Base-by-base conservation (phyloP, 2,888 invertebrate genomes). In the Piscicola geometra region DNA sequence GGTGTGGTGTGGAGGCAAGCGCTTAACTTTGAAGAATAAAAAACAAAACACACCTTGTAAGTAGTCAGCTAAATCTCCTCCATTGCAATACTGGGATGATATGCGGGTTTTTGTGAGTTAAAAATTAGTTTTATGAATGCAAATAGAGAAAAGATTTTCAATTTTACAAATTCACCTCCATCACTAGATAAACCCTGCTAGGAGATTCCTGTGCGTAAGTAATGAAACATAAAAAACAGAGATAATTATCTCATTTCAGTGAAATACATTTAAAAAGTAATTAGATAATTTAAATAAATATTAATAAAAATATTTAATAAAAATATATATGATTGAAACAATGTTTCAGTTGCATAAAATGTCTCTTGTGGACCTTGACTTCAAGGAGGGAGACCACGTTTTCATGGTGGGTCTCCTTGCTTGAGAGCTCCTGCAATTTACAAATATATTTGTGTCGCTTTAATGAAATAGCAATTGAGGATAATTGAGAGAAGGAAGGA, bases 61-160 rank as follows among this genome's bases (percentile, higher is more conserved):
- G 88, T 98, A 99, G 88, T 99, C 99, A 30, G 97, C 96, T 86
- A 99, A 88, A 87, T 99, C 99, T 32, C 99, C 98, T 71, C 97
- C 97, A 89, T 99, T 99, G 88, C 99, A 99, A 87, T 94, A 98
- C 92, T 94, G 87, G 79, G 89, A 88, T 79, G 83, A 36, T 81
- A 72, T 35, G 28, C 12, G 30, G 74, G 21, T 33, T 32, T 66
- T 56, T 9, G 60, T 25, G 69, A 41, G 15, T 41, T 41, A 41
- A 9, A 9, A 41, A 41, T 5, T 41, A 15, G 41, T 15, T 15
- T 41, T 15, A n/a, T n/a, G n/a, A n/a, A n/a, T n/a, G n/a, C 50
- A 47, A 47, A 47, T 9, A 47, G 9, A 15, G 50, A 9, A 47
- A 47, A 15, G 21, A 47, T 47, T 47, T 15, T 47, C 50, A 47